phyloP scores from a whole-genome alignment of 2,888 invertebrate genomes.

The Meandrusa payeni region DNA sequence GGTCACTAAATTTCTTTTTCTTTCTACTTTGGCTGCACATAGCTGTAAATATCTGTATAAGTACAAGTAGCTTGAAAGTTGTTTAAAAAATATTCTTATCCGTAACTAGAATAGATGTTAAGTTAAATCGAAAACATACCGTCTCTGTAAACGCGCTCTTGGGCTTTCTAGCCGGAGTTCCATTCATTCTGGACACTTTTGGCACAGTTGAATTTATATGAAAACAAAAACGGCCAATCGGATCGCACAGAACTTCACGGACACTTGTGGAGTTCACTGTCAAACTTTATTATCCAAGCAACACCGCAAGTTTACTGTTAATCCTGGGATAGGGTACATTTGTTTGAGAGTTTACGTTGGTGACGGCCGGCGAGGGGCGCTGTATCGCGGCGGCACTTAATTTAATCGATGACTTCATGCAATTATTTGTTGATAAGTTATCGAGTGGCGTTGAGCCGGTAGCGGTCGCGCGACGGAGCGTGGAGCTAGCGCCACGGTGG shows the following conservation, averaged over 20 bases:
- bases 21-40: neutral
- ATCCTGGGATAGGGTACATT: slow-evolving; percentile 29
- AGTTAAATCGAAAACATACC: slow-evolving; percentile 48
- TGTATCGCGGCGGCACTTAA: slow-evolving; percentile 46
- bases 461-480: slow-evolving; percentile 44
- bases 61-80: too few species aligned
- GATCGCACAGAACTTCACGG: slow-evolving; percentile 66
- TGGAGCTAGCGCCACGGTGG: slow-evolving; percentile 49
- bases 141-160: slow-evolving; percentile 74
- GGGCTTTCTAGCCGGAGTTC: slow-evolving; percentile 69
- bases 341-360: slow-evolving; percentile 23
- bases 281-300: slow-evolving; percentile 47
- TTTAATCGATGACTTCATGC: slow-evolving; percentile 77
- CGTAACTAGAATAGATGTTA: too few species aligned
- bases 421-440: slow-evolving; percentile 74
- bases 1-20: slow-evolving; percentile 13
- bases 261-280: slow-evolving; percentile 68
- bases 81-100: too few species aligned
- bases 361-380: slow-evolving; percentile 24
- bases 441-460: slow-evolving; percentile 44
- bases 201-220: slow-evolving; percentile 35
- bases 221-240: slow-evolving; percentile 59
- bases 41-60: too few species aligned
- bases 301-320: slow-evolving; percentile 36
- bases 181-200: slow-evolving; percentile 67